These are phyloP conservation scores for Drosophila paramelanica DNA, from an alignment of 2,888 invertebrate species.

Conservation along the genomic window DNA sequence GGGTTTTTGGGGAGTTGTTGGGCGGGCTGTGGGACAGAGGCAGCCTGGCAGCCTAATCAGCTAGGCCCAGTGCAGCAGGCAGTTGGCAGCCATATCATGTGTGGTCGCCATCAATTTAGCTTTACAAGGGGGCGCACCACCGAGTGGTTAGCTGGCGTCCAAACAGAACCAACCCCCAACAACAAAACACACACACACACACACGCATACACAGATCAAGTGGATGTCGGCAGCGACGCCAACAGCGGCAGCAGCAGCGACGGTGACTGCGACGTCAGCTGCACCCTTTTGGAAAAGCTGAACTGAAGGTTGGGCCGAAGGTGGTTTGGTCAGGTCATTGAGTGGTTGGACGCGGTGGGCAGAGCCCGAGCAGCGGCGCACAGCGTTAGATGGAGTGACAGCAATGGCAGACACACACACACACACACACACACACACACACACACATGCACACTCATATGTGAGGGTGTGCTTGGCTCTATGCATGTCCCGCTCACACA, in stretches of 20 bases:
- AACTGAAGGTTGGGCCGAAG: slow-evolving; percentile 29
- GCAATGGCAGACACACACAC: slow-evolving; percentile 54
- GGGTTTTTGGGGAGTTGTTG: slow-evolving; percentile 1
- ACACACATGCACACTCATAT: slow-evolving; percentile 15
- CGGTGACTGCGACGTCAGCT: slow-evolving; percentile 48
- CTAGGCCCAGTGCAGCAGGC: slow-evolving; percentile 12
- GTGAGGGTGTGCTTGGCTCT: slow-evolving; percentile 54
- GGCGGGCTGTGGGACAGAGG: neutral
- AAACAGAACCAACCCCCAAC: slow-evolving; percentile 18
- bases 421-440: slow-evolving; percentile 8
- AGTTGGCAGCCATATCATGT: slow-evolving; percentile 38
- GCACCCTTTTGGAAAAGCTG: slow-evolving; percentile 64
- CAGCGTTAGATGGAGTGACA: slow-evolving; percentile 51
- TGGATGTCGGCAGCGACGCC: slow-evolving; percentile 9
- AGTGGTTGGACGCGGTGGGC: slow-evolving; percentile 77
- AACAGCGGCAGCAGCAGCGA: slow-evolving; percentile 23
- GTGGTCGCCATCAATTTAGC: slow-evolving; percentile 74
- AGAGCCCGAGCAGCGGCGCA: slow-evolving; percentile 37
- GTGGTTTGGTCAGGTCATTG: slow-evolving; percentile 68
- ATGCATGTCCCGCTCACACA: slow-evolving; percentile 59
- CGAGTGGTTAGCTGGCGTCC: slow-evolving; percentile 23
- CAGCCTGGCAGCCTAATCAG: slow-evolving; percentile 41
- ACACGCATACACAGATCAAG: neutral
- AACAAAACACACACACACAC: slow-evolving; percentile 12
- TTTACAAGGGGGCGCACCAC: slow-evolving; percentile 15